phyloP scores from a whole-genome alignment of 30 jellyfish, hydroid and myxozoan species.

The Aurelia aurita complex sp. Pacific region DNA sequence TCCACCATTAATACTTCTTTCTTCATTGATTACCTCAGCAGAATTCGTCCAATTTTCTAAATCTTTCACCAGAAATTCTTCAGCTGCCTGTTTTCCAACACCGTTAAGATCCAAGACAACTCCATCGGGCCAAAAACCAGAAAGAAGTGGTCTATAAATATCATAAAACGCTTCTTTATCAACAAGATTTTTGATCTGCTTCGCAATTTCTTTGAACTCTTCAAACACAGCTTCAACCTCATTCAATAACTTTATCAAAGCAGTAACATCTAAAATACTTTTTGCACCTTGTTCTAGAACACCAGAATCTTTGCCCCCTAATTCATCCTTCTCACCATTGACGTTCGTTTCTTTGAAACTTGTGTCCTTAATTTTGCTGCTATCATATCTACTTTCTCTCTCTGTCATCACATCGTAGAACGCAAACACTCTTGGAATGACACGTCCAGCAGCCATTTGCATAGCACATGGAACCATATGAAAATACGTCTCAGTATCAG shows the following conservation, averaged over 20 bases:
- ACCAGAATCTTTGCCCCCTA: too few species aligned
- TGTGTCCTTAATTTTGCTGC: too few species aligned
- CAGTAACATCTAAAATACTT: too few species aligned
- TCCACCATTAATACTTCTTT: too few species aligned
- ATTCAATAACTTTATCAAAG: not conserved
- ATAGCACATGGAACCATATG: slow-evolving; percentile 72
- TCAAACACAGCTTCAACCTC: slow-evolving; percentile 19
- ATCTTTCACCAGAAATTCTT: not conserved
- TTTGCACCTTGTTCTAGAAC: too few species aligned
- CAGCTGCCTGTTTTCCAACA: not conserved
- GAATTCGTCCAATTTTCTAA: not conserved
- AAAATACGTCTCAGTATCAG: slow-evolving; percentile 28
- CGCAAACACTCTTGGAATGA: slow-evolving; percentile 12
- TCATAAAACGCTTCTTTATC: slow-evolving; percentile 48
- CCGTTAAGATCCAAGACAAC: slow-evolving; percentile 1
- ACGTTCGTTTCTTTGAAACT: too few species aligned
- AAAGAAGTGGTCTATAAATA: slow-evolving; percentile 45
- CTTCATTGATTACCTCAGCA: not conserved
- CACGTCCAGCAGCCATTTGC: slow-evolving; percentile 54
- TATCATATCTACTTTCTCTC: too few species aligned
- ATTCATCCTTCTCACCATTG: too few species aligned
- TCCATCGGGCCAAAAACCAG: slow-evolving; percentile 72
- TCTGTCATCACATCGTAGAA: slow-evolving; percentile 8
- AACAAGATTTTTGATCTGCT: slow-evolving; percentile 7
- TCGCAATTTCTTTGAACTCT: slow-evolving; percentile 16